Evolutionary conservation across 2,797 vertebrate genomes (phyloP).

Genomic region (Phataginus tetradactyla): DNA sequence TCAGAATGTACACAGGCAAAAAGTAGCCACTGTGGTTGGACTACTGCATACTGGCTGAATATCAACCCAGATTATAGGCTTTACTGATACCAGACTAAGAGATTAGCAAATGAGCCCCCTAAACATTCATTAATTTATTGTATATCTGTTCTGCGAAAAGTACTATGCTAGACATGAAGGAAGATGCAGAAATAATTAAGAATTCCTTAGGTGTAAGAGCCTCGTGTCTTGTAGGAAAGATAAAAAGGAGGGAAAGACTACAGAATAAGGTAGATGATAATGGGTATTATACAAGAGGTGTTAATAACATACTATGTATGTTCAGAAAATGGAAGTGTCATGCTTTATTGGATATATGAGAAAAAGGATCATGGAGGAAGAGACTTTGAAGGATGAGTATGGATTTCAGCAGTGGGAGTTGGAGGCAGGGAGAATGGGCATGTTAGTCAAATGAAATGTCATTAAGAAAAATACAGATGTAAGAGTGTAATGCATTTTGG

Average conservation of each 20-base stretch:
- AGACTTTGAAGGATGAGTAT: neutral
- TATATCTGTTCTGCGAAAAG: conserved; percentile 21
- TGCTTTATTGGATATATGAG: neutral
- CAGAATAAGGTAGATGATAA: neutral
- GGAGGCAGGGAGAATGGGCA: neutral
- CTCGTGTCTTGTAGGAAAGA: conserved; percentile 7
- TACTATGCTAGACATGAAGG: neutral
- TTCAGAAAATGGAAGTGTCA: neutral
- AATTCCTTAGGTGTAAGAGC: conserved; percentile 45
- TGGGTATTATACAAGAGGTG: neutral
- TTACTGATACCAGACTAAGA: conserved; percentile 19
- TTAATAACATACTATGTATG: conserved; percentile 35
- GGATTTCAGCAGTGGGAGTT: conserved; percentile 11
- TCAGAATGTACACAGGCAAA: neutral
- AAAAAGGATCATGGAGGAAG: neutral
- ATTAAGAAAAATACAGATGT: conserved; percentile 48
- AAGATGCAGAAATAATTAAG: conserved; percentile 42
- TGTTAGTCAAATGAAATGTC: conserved; percentile 40
- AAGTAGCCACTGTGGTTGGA: neutral
- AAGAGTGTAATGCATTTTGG: conserved; percentile 23
- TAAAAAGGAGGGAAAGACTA: neutral
- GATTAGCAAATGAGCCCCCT: conserved; percentile 35
- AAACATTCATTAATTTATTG: conserved; percentile 41
- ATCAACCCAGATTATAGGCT: neutral
- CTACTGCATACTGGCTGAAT: neutral